Percentiles rank a stretch among this genome's conserved stretches.
These are phyloP conservation scores for Strix occidentalis DNA, from an alignment of 2,797 vertebrate genomes.

Conservation along the genomic window DNA sequence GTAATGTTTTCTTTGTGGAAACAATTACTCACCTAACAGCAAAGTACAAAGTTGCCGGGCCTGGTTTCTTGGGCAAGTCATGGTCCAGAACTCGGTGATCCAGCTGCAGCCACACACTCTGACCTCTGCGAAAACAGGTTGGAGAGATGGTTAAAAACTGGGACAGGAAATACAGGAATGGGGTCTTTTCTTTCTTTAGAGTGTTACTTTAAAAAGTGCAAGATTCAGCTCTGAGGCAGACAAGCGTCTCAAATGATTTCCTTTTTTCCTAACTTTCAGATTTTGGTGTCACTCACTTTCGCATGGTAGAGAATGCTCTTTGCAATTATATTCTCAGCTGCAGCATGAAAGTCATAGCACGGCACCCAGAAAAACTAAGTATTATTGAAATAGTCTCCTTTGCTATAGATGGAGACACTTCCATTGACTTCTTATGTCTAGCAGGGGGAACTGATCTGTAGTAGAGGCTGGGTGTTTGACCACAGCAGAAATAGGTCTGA, in stretches of 20 bases:
- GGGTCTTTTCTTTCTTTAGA: background rate
- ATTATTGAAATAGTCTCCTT: background rate
- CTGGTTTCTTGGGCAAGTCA: slow-evolving; percentile 89
- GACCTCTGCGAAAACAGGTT: slow-evolving; percentile 80
- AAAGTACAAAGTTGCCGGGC: slow-evolving; percentile 86
- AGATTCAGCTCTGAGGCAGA: background rate
- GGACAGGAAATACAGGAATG: background rate
- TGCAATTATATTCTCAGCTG: background rate
- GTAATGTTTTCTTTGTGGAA: background rate
- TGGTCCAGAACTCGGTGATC: slow-evolving; percentile 97
- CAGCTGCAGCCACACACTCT: slow-evolving; percentile 94
- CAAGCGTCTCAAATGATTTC: background rate
- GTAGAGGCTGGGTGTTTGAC: background rate
- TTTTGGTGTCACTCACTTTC: background rate
- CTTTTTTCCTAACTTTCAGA: background rate
- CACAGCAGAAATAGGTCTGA: background rate
- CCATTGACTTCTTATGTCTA: background rate
- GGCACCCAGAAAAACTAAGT: background rate
- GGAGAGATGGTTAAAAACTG: background rate
- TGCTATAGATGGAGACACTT: background rate
- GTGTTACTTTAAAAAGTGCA: background rate
- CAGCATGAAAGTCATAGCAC: background rate
- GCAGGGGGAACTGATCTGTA: accelerated
- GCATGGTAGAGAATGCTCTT: accelerated
- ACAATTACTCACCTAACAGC: slow-evolving; percentile 87